Evolutionary conservation across 2,113 vertebrate species (phyloP), one percentile per base, ranked within the genome.

Genomic region (Uria lomvia): DNA sequence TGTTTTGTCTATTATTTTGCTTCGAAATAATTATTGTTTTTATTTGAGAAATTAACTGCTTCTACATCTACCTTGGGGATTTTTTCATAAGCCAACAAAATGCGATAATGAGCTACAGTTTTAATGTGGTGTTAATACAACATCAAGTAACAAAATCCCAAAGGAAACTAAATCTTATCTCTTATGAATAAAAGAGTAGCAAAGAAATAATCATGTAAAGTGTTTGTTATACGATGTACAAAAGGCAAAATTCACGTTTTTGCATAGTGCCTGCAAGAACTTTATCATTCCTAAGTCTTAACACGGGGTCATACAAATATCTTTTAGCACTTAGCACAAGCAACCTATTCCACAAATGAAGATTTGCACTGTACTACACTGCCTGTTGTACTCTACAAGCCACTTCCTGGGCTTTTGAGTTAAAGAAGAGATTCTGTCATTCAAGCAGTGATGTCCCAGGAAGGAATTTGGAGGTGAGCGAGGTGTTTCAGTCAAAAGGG

Each of bases 291-390:
- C 2, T 11, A 68, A n/a, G 12, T 24, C 49, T 77, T 92, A 78
- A 47, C 6, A 62, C 0, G 0, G 4, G 8, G 18, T 70, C 17
- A 52, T 66, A 47, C 1, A 62, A 45, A 49, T 58, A 32, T 20
- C 5, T 66, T 67, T 82, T 74, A 55, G 2, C 8, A 21, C 22
- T 59, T 74, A 70, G 7, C 22, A 15, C 16, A 71, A 58, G 8
- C 89, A 40, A 67, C 3, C 1, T 18, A 13, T 49, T 88, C 12
- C 27, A 20, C 23, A 40, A 72, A 71, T 30, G 18, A 86, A 86
- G 16, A 38, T 56, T 38, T 60, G 8, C 5, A 12, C 36, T 42
- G 8, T 22, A 42, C 22, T 52, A 5, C 8, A 5, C 30, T 15
- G 6, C 40, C 6, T 72, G 12, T 62, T 82, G 27, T 82, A 32